A percentile compares a stretch with the other conserved stretches of the same genome.
These are phyloP conservation scores for Trissolcus brochymenae DNA, from an alignment of 2,888 invertebrate species.

Conservation along the genomic window DNA sequence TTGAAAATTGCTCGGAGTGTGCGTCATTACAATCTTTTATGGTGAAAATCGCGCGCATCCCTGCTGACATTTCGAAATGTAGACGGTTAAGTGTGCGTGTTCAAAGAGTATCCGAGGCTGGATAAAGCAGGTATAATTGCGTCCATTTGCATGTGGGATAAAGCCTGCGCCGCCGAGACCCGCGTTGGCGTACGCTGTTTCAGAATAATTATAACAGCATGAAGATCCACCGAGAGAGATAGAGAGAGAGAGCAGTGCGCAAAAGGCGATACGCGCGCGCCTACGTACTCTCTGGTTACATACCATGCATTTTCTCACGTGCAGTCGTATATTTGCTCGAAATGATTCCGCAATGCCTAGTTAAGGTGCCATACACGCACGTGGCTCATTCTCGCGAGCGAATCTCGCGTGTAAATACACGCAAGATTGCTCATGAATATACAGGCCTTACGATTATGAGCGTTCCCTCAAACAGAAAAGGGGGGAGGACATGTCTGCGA, in stretches of 20 bases:
- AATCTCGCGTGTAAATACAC: conserved; percentile 43
- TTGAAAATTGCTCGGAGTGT: conserved; percentile 23
- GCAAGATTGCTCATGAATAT: conserved; percentile 46
- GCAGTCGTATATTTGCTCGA: conserved; percentile 51
- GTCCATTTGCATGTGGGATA: conserved; percentile 57
- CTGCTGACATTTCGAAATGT: conserved; percentile 39
- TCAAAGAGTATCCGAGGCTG: conserved; percentile 24
- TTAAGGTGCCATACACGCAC: conserved; percentile 48
- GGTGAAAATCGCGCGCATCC: conserved; percentile 48
- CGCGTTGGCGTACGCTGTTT: conserved; percentile 48
- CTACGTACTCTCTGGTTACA: conserved; percentile 44
- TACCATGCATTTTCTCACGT: conserved; percentile 55
- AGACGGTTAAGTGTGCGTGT: conserved; percentile 28
- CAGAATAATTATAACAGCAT: conserved; percentile 56
- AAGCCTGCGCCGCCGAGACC: conserved; percentile 50
- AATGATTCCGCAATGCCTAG: conserved; percentile 52
- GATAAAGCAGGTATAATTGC: conserved; percentile 52
- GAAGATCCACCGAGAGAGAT: conserved; percentile 36
- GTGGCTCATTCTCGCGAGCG: conserved; percentile 37
- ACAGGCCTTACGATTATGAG: conserved; percentile 26
- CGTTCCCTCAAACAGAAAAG: conserved; percentile 11
- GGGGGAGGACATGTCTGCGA: not conserved
- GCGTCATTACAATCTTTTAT: conserved; percentile 35
- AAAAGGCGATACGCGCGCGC: conserved; percentile 44
- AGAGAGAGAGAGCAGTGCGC: conserved; percentile 15